Percentiles rank a stretch among this genome's conserved stretches.
Conservation (phyloP, 2,113 vertebrate genomes). For the Leptobrachium leishanense region DNA sequence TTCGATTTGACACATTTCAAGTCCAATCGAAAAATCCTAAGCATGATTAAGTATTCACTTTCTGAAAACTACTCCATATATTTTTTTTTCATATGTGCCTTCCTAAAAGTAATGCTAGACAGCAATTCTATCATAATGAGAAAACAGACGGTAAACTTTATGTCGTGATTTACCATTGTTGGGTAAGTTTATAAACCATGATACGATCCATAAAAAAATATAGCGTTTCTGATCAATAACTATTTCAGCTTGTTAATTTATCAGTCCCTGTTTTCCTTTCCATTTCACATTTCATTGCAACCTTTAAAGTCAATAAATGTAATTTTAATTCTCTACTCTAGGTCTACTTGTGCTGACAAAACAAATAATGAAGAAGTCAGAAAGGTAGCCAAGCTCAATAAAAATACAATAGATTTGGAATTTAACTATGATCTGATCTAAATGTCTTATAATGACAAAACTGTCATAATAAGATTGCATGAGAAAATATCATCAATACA, state of each 20-base stretch:
- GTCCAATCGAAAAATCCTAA: too few relatives aligned
- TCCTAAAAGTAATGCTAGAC: too few relatives aligned
- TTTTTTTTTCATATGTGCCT: too few relatives aligned
- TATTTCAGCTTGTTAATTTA: not conserved
- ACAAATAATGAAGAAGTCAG: not conserved
- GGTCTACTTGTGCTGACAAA: not conserved
- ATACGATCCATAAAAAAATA: not conserved
- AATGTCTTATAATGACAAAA: not conserved
- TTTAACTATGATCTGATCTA: not conserved
- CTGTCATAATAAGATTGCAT: not conserved
- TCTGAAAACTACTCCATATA: too few relatives aligned
- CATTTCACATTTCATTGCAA: not conserved
- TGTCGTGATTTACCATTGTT: too few relatives aligned
- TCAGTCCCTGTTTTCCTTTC: not conserved
- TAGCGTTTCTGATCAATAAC: not conserved
- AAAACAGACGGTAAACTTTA: too few relatives aligned
- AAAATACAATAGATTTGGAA: not conserved
- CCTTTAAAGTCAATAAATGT: not conserved
- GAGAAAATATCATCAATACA: not conserved
- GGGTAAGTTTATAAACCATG: too few relatives aligned
- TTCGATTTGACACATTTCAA: too few relatives aligned
- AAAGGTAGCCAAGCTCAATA: constrained; percentile 3
- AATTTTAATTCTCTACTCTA: not conserved
- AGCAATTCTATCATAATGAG: too few relatives aligned
- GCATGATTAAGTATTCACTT: too few relatives aligned